Conservation (phyloP, 2,888 invertebrate species). For the Disparrhopalites patrizii region DNA sequence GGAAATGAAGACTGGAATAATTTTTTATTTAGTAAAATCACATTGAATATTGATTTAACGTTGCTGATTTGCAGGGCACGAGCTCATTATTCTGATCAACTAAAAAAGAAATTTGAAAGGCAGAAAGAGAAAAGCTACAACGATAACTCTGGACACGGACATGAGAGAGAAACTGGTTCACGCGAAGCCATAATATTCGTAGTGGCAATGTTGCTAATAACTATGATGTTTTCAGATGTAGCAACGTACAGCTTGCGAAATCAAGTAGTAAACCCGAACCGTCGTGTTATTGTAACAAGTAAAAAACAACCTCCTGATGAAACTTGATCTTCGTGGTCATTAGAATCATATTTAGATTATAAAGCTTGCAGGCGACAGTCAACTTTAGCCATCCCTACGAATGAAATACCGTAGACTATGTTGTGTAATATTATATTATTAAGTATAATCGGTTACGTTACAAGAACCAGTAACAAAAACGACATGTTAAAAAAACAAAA, state of each 20-base stretch:
- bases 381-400: too few species aligned
- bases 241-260: background rate
- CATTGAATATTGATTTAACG: background rate
- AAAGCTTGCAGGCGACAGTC: slow-evolving; percentile 8
- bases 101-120: too few species aligned
- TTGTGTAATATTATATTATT: too few species aligned
- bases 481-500: too few species aligned
- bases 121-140: too few species aligned
- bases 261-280: background rate
- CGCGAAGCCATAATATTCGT: background rate
- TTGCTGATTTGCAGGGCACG: slow-evolving; percentile 14
- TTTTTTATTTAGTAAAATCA: too few species aligned
- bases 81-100: slow-evolving; percentile 20
- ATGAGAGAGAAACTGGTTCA: background rate
- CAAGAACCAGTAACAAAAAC: too few species aligned
- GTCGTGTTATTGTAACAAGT: background rate
- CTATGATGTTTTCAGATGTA: background rate
- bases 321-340: slow-evolving; percentile 13
- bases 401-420: too few species aligned
- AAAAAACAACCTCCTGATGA: background rate
- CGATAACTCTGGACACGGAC: too few species aligned
- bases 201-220: background rate
- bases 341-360: background rate
- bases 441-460: too few species aligned
- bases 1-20: too few species aligned